Base-by-base conservation (phyloP, 2,113 vertebrate species). In the Pseudopipra pipra region DNA sequence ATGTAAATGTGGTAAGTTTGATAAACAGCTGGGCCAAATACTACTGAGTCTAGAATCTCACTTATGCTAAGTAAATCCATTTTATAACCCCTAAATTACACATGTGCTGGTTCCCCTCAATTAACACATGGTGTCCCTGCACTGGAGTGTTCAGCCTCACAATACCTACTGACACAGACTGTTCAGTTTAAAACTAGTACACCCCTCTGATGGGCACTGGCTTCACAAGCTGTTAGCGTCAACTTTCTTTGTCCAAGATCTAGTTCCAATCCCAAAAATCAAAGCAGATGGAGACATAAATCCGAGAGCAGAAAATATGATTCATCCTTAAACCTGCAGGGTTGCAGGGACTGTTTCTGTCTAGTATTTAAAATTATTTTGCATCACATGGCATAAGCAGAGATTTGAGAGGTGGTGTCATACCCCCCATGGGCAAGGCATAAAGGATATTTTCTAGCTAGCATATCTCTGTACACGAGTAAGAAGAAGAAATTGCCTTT, bases 1-100 rank as follows among this genome's bases (percentile, higher is more conserved):
- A 94, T 90, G 92, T 85, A 96, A 95, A 92, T 93, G 66, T 92
- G 49, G 28, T 25, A 73, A 67, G 31, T 87, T 77, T 92, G 92
- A 68, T 93, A 79, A 95, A 84, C 47, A 81, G 44, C 65, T 86
- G 78, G 81, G 61, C 63, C 74, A 80, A 35, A 23, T 63, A 43
- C 24, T 83, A 47, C 17, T 16, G 56, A 82, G 58, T 79, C 88
- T 93, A 86, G 93, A 96, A 93, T 85, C 84, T 79, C 59, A 73
- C 63, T 19, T 72, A 2, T 81, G 37, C 65, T 37, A 54, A 54
- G 33, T 22, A 47, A 86, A 84, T 61, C 35, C 35, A 12, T 80
- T 92, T 71, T 54, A 28, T 51, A 55, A 63, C 5, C 23, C 25
- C 44, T 8, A 47, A 67, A 41, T 67, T 8, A 12, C 4, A 14